phyloP scores from a whole-genome alignment of 1,140 invertebrate genomes.

The Zaprionus lachaisei region DNA sequence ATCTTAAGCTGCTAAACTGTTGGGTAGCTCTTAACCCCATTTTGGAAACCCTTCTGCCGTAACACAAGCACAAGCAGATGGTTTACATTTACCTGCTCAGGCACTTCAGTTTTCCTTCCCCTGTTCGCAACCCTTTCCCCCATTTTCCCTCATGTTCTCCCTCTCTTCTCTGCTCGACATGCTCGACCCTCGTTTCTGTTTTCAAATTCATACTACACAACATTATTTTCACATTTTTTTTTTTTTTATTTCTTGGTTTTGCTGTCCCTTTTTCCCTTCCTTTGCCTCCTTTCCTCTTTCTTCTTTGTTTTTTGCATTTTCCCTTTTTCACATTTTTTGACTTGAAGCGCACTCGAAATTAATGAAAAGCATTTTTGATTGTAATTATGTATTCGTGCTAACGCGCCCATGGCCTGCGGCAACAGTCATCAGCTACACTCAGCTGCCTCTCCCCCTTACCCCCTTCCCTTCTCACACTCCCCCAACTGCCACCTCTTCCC shows the following conservation, averaged over 20 bases:
- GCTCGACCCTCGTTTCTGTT: slow-evolving; percentile 28
- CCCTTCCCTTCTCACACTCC: background rate
- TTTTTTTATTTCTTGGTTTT: slow-evolving; percentile 12
- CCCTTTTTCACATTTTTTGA: slow-evolving; percentile 16
- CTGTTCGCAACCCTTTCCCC: background rate
- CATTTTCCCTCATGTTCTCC: background rate
- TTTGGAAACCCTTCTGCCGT: slow-evolving; percentile 37
- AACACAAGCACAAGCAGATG: slow-evolving; percentile 3
- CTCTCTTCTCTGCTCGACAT: background rate
- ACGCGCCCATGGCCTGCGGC: slow-evolving; percentile 52
- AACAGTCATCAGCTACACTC: slow-evolving; percentile 32
- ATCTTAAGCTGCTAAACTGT: slow-evolving; percentile 59
- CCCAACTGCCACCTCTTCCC: background rate
- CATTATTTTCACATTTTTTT: slow-evolving; percentile 59
- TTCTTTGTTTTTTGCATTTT: slow-evolving; percentile 8
- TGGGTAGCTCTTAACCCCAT: slow-evolving; percentile 56
- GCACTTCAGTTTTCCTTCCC: slow-evolving; percentile 16
- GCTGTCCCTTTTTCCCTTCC: background rate
- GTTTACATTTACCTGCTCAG: slow-evolving; percentile 9
- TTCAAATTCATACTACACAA: slow-evolving; percentile 70
- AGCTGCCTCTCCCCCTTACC: background rate
- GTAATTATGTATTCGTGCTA: slow-evolving; percentile 80
- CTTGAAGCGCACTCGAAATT: slow-evolving; percentile 73
- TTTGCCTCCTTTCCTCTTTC: background rate
- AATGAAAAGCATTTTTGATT: slow-evolving; percentile 82